Base-by-base conservation (phyloP, 2,113 vertebrate species). In the Morone saxatilis region DNA sequence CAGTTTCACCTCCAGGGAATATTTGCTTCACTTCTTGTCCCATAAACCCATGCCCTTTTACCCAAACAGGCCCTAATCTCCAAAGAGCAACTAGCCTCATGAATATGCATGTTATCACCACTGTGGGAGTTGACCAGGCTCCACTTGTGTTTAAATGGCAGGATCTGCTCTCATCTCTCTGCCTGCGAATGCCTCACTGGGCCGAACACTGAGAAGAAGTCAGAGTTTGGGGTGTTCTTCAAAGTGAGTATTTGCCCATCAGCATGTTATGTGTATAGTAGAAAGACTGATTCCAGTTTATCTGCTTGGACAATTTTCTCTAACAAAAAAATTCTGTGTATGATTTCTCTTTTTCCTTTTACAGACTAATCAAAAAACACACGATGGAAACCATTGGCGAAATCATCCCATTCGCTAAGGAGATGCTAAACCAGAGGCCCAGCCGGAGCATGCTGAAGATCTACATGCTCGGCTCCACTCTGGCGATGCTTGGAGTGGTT, bases 351-450 rank as follows among this genome's bases (percentile, higher is more conserved):
- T 83, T 83, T 51, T 60, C 0, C 38, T 65, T 80, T 50, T 63
- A 74, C 47, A 91, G 77, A 69, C n/a, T 59, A 43, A 77, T 61
- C 68, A 41, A 41, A 62, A 17, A 60, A 41, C 22, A 48, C 9
- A 84, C 50, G 1, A 99, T 98, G 98, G 96, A 97, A 43, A 94
- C 91, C 11, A 84, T 97, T 63, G 94, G 95, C 0, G 97, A 98
- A 92, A 90, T 98, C 87, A 94, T 98, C 67, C 96, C 96, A 7
- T 98, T 99, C 10, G 96, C 96, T 57, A 97, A 90, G 50, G 97
- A 97, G 79, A 92, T 98, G 93, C 86, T 98, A 71, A 87, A 91
- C 76, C 96, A 97, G 94, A 95, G 90, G 90, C 94, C 96, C 81
- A 94, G 78, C 81, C 89, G 96, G 69, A 89, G 95, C 56, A 94